Evolutionary conservation across 2,797 vertebrate genomes (phyloP).

Genomic region (Bryconaethiops microstoma): DNA sequence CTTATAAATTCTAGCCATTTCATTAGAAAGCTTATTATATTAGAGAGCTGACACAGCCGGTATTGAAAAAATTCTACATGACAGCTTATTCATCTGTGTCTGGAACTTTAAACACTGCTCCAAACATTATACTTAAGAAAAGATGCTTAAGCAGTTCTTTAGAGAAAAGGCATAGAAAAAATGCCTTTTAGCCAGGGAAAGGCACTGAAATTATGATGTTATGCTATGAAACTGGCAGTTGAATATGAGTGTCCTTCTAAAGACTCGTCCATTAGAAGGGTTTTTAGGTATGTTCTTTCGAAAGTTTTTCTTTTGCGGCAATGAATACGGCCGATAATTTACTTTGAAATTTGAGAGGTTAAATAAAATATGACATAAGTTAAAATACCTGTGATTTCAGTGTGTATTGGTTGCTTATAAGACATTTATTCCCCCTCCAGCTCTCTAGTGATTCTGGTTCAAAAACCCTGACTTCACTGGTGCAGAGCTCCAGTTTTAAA

Average conservation of each 20-base stretch:
- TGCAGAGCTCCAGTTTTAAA: conserved; percentile 53
- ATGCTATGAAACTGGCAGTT: no score
- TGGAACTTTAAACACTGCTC: not conserved
- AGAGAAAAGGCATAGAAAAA: not conserved
- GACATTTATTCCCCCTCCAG: conserved; percentile 25
- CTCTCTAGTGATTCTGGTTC: conserved; percentile 54
- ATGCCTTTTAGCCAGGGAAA: not conserved
- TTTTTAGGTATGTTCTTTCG: no score
- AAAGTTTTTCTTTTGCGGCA: not conserved
- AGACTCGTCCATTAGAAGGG: no score
- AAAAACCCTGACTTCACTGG: conserved; percentile 54
- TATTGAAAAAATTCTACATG: no score
- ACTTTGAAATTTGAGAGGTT: not conserved
- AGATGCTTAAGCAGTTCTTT: no score
- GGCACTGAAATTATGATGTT: not conserved
- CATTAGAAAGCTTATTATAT: no score
- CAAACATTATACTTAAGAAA: no score
- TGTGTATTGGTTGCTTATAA: no score
- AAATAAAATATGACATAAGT: not conserved
- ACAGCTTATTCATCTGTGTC: no score
- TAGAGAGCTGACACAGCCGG: no score
- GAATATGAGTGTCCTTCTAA: no score
- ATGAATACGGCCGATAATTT: not conserved
- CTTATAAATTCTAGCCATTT: no score
- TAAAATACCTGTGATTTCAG: not conserved